Base-by-base conservation (phyloP, 2,113 vertebrate genomes). In the Barbus barbus region DNA sequence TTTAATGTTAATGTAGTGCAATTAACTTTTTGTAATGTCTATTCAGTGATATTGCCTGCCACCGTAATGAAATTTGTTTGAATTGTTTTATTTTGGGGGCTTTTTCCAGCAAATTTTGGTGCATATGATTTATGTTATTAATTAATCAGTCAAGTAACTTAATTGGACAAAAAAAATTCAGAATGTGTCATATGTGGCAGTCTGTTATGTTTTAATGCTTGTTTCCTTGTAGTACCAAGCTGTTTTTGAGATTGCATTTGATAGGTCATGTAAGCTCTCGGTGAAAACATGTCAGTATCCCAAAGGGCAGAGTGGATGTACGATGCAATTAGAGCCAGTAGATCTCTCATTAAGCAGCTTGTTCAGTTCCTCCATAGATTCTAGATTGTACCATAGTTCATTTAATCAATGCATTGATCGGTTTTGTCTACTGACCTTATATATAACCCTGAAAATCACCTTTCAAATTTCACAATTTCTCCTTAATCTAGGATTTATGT, bases 211-310 rank as follows among this genome's bases (percentile, higher is more conserved):
- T 60, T 75, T n/a, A 6, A 13, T 51, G 46, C 14, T 14, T 58
- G 65, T 58, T 60, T 78, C 53, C 24, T 38, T 58, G 31, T 24
- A 24, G 53, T 36, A 22, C 41, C 51, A 36, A 11, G 12, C 56
- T 61, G 53, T 18, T 41, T 24, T 61, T 61, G 56, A 36, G 28
- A 3, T 61, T 78, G n/a, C n/a, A 5, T 61, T 78, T 78, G 36
- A 60, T 61, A 44, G 76, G 76, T 60, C 20, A 36, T 60, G 20
- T 16, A 60, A 78, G 53, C 33, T 78, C 76, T 26, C 26, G 36
- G 33, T 8, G 60, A 63, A 79, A 65, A 65, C 41, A 67, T 33
- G 58, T 48, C 58, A 80, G 46, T 80, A 80, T 80, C 41, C 58
- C 26, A 80, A 80, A 63, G 61, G 78, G 61, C 78, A 65, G 38